Evolutionary conservation across 1,140 invertebrate genomes (phyloP).

Genomic region (Periplaneta americana): DNA sequence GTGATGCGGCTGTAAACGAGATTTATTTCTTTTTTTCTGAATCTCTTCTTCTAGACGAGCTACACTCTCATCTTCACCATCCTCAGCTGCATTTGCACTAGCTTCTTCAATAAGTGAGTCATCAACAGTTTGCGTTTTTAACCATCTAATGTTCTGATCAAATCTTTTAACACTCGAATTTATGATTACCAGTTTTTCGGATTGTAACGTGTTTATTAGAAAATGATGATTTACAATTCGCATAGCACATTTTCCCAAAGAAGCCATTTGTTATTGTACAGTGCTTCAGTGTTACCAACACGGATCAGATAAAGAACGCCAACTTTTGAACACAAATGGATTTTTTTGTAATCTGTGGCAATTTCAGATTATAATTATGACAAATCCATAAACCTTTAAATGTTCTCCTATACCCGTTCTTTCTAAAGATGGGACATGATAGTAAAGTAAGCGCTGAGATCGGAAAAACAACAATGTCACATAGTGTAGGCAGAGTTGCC

Average conservation of each 20-base stretch:
- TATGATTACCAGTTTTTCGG: background rate
- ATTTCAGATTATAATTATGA: too few species aligned
- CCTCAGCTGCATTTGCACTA: background rate
- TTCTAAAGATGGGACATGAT: too few species aligned
- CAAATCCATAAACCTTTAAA: too few species aligned
- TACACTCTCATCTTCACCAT: background rate
- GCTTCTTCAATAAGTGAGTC: background rate
- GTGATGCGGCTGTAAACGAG: slow-evolving; percentile 43
- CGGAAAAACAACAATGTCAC: too few species aligned
- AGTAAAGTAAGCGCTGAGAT: too few species aligned
- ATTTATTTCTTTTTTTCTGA: slow-evolving; percentile 50
- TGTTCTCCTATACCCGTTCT: too few species aligned
- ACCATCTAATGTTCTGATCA: background rate
- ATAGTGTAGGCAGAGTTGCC: too few species aligned
- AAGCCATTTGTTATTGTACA: background rate
- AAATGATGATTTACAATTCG: background rate
- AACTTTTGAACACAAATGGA: too few species aligned
- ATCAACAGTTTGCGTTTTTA: background rate
- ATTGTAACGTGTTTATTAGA: background rate
- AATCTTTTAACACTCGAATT: background rate
- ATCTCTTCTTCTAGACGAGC: slow-evolving; percentile 31
- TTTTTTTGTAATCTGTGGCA: too few species aligned
- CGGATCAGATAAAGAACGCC: too few species aligned
- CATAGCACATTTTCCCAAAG: background rate
- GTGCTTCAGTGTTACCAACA: too few species aligned